These are phyloP conservation scores for Stenurella melanura DNA, from an alignment of 2,888 invertebrate species.

Conservation along the genomic window DNA sequence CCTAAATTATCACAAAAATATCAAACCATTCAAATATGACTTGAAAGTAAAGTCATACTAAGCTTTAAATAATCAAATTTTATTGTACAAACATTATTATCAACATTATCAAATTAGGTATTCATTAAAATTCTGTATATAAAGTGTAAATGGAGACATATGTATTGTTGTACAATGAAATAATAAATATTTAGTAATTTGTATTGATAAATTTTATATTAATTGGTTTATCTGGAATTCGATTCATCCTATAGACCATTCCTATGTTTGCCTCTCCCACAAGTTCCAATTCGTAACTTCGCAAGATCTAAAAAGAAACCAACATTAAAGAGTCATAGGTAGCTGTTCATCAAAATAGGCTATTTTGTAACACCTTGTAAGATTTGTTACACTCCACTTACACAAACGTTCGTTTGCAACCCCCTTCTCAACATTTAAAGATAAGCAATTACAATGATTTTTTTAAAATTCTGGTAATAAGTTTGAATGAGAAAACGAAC, in stretches of 20 bases:
- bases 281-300: conserved; percentile 63
- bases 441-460: no score
- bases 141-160: conserved; percentile 66
- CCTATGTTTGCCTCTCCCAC: conserved; percentile 63
- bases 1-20: conserved; percentile 56
- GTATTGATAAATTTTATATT: conserved; percentile 67
- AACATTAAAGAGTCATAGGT: no score
- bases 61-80: conserved; percentile 69
- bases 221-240: conserved; percentile 70
- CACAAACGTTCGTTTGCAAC: no score
- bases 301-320: conserved; percentile 67
- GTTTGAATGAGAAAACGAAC: no score
- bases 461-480: no score
- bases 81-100: conserved; percentile 69
- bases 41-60: conserved; percentile 56
- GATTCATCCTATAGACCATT: conserved; percentile 72
- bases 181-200: conserved; percentile 72
- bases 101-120: conserved; percentile 63
- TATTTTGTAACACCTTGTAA: no score
- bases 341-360: no score
- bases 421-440: no score
- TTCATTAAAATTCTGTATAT: conserved; percentile 65
- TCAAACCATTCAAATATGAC: conserved; percentile 50
- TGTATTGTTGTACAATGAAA: conserved; percentile 72
- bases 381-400: no score